Evolutionary conservation across 2,888 invertebrate genomes (phyloP).

Genomic region (Phrixothrix hirtus): DNA sequence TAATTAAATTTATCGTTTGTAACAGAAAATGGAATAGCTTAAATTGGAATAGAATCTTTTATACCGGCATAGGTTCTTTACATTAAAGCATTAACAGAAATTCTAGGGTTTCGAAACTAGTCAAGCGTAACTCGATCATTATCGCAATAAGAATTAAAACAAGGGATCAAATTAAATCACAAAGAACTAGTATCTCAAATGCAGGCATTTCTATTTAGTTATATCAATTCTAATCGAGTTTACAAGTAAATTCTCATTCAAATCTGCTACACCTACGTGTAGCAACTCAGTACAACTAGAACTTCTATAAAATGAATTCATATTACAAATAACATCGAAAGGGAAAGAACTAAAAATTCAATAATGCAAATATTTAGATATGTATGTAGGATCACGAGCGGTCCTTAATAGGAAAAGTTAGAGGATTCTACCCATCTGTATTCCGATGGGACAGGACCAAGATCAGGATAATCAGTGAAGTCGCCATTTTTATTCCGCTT

Average conservation of each 20-base stretch:
- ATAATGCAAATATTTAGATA: constrained; percentile 53
- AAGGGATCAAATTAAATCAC: constrained; percentile 33
- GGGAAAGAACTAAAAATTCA: constrained; percentile 42
- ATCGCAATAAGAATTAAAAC: constrained; percentile 31
- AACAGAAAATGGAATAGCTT: no score
- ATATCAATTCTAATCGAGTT: neutral
- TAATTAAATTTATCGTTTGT: no score
- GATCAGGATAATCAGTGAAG: constrained; percentile 51
- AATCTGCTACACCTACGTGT: no score
- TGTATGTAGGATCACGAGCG: constrained; percentile 51
- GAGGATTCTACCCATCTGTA: constrained; percentile 50
- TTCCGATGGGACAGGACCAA: constrained; percentile 47
- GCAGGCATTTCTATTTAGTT: constrained; percentile 1
- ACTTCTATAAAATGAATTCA: constrained; percentile 6
- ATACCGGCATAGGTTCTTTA: no score
- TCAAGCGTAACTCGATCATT: constrained; percentile 41
- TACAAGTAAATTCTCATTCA: no score
- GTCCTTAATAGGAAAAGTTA: constrained; percentile 53
- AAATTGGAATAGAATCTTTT: no score
- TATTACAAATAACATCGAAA: constrained; percentile 29
- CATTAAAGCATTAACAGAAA: constrained; percentile 44
- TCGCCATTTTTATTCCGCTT: constrained; percentile 47
- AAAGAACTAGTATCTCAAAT: constrained; percentile 19
- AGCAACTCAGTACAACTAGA: constrained; percentile 6
- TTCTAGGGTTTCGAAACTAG: constrained; percentile 37